phyloP scores from a whole-genome alignment of 2,888 invertebrate species.

The Bombyx huttoni region DNA sequence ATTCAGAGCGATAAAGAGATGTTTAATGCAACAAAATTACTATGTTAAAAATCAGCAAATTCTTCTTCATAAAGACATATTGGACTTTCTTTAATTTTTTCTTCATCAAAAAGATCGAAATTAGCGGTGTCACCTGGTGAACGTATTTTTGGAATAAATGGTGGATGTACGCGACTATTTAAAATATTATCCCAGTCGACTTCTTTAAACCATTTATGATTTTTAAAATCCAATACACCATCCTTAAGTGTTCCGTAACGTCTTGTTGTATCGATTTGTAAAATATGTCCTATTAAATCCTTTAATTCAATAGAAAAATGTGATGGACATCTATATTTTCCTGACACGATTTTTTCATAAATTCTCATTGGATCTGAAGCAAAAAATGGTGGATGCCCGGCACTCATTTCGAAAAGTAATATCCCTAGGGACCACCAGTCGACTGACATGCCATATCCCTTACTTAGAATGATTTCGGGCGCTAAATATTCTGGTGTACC shows the following conservation, averaged over 20 bases:
- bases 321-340: slow-evolving; percentile 87
- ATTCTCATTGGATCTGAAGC: slow-evolving; percentile 94
- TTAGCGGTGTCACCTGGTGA: slow-evolving; percentile 78
- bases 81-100: slow-evolving; percentile 62
- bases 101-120: slow-evolving; percentile 77
- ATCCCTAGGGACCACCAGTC: slow-evolving; percentile 98
- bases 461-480: slow-evolving; percentile 91
- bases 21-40: slow-evolving; percentile 3
- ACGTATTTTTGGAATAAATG: slow-evolving; percentile 74
- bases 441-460: slow-evolving; percentile 92
- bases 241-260: slow-evolving; percentile 91
- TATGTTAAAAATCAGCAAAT: slow-evolving; percentile 77
- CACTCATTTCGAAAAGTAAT: slow-evolving; percentile 89
- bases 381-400: slow-evolving; percentile 94
- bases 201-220: slow-evolving; percentile 90
- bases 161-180: slow-evolving; percentile 78
- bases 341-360: slow-evolving; percentile 94
- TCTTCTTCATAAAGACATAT: slow-evolving; percentile 74
- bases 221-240: slow-evolving; percentile 91
- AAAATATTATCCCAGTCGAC: slow-evolving; percentile 91
- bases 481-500: slow-evolving; percentile 98
- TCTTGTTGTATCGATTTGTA: slow-evolving; percentile 71
- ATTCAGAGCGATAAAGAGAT: slow-evolving; percentile 9
- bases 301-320: slow-evolving; percentile 86
- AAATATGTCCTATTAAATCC: slow-evolving; percentile 83